These are phyloP conservation scores for Diarsia dahlii DNA, from an alignment of 2,888 invertebrate genomes.

Conservation along the genomic window DNA sequence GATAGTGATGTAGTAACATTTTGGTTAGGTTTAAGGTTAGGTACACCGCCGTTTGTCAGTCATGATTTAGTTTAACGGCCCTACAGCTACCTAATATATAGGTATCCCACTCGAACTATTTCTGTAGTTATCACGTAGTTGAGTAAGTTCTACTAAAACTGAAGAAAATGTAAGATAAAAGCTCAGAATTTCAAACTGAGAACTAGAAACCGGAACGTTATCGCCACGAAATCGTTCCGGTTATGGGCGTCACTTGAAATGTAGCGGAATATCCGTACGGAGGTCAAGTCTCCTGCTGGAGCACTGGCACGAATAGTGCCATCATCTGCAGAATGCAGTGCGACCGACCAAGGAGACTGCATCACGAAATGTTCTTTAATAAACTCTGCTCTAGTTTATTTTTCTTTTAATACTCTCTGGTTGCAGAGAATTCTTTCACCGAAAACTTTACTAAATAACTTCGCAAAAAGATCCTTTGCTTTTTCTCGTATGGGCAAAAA, in stretches of 20 bases:
- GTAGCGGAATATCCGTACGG: slow-evolving; percentile 37
- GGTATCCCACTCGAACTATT: not conserved
- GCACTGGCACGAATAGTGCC: slow-evolving; percentile 70
- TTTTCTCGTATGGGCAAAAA: not conserved
- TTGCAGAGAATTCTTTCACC: slow-evolving; percentile 6
- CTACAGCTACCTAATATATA: too few relatives aligned
- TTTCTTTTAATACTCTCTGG: slow-evolving; percentile 29
- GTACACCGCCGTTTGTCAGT: not conserved
- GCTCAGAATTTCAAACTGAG: slow-evolving; percentile 13
- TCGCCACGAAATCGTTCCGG: slow-evolving; percentile 29
- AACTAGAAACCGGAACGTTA: slow-evolving; percentile 43
- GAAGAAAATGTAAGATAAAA: slow-evolving; percentile 13
- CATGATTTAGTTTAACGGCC: not conserved
- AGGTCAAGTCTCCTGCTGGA: slow-evolving; percentile 53
- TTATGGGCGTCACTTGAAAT: slow-evolving; percentile 54
- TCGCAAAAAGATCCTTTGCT: too few relatives aligned
- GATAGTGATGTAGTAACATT: not conserved
- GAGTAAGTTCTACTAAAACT: not conserved
- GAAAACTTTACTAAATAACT: too few relatives aligned
- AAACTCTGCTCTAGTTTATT: slow-evolving; percentile 36
- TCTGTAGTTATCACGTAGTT: not conserved
- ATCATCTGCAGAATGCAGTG: slow-evolving; percentile 64
- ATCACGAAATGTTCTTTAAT: slow-evolving; percentile 31
- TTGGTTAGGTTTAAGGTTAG: not conserved
- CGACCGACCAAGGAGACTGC: slow-evolving; percentile 46